phyloP scores from a whole-genome alignment of 2,888 invertebrate species.

The Cephus sareptanus region DNA sequence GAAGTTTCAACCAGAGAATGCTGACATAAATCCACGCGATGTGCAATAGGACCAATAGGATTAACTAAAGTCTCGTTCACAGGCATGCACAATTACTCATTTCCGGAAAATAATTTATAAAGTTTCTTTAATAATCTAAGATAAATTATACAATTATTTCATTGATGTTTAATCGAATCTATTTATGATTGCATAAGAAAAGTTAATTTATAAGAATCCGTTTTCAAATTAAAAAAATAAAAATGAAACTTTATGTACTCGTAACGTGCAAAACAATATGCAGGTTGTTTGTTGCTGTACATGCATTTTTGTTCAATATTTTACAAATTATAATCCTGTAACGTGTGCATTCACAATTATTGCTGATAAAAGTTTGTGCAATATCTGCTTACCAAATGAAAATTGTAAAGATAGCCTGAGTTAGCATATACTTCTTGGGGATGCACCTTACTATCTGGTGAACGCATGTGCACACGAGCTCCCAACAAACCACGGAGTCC shows the following conservation, averaged over 20 bases:
- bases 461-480: conserved; percentile 41
- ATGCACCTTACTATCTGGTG: conserved; percentile 14
- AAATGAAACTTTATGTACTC: neutral
- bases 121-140: neutral
- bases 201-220: neutral
- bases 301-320: neutral
- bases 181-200: neutral
- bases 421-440: neutral
- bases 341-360: neutral
- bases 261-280: neutral
- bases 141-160: neutral
- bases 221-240: neutral
- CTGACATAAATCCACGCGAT: neutral
- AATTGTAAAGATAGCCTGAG: neutral
- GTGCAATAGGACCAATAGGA: neutral
- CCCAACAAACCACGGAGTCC: conserved; percentile 35
- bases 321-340: neutral
- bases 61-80: neutral
- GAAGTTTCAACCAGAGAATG: neutral
- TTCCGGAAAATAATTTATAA: neutral
- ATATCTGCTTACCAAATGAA: neutral
- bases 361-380: neutral
- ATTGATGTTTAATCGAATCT: neutral
- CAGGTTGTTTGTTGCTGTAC: neutral
- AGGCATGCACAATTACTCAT: neutral